phyloP scores from a whole-genome alignment of 2,888 invertebrate genomes.

The Dynastes hyllus region DNA sequence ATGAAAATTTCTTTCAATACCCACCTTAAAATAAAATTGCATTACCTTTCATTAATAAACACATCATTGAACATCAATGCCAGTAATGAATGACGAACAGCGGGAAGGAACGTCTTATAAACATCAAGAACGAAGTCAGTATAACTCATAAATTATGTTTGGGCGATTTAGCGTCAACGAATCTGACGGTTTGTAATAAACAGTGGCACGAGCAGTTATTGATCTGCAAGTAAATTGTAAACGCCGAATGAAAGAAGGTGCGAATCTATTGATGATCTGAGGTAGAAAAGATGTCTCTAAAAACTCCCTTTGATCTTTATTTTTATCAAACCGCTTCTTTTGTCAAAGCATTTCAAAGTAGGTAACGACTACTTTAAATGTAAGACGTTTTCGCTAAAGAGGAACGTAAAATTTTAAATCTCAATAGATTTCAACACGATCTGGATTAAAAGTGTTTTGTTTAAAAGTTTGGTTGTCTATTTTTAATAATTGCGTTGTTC shows the following conservation, averaged over 20 bases:
- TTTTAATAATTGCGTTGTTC: background rate
- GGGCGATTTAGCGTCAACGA: background rate
- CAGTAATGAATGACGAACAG: too few relatives aligned
- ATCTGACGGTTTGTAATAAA: slow-evolving; percentile 5
- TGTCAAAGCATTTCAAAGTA: background rate
- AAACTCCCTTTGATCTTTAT: slow-evolving; percentile 12
- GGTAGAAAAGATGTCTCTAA: slow-evolving; percentile 5
- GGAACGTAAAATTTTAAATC: background rate
- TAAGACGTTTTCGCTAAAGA: background rate
- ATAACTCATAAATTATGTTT: background rate
- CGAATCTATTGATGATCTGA: background rate
- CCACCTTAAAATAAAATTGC: too few relatives aligned
- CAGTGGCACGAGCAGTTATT: background rate
- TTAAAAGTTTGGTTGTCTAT: background rate
- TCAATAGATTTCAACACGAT: background rate
- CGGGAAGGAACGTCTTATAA: too few relatives aligned
- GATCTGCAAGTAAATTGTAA: background rate
- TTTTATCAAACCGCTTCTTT: background rate
- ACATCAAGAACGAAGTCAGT: background rate
- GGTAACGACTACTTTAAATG: background rate
- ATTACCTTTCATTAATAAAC: too few relatives aligned
- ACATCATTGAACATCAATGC: too few relatives aligned
- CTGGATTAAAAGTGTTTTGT: background rate
- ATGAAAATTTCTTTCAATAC: too few relatives aligned
- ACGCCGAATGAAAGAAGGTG: slow-evolving; percentile 3